Base-by-base conservation (phyloP, 2,888 invertebrate genomes). In the Crossocerus cetratus region DNA sequence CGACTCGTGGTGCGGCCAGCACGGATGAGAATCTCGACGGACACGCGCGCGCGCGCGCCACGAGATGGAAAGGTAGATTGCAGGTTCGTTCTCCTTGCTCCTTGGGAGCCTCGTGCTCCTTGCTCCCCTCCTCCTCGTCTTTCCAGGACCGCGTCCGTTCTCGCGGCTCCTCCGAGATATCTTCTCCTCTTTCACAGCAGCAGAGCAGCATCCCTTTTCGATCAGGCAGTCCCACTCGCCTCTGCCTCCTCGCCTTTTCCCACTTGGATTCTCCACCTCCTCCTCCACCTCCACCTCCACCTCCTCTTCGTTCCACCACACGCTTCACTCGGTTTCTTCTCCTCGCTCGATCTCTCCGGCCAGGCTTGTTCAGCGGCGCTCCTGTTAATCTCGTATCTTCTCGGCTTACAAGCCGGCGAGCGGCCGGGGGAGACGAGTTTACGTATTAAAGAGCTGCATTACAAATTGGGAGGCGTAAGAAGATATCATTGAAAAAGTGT, bases 11-110 rank as follows among this genome's bases (percentile, higher is more conserved):
- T 43, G 68, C 32, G 32, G 61, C 71, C 56, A 67, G 78, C 82
- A 79, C 72, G 86, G 86, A 87, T 86, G 87, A 85, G 87, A 88
- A 86, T 88, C 87, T 85, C 86, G 85, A 84, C 83, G 86, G 88
- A 87, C 89, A 88, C 88, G 88, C 49, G 49, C 49, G 5, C 43
- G 88, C 88, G 89, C 87, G 86, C 88, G 88, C 88, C 87, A 86
- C 86, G 84, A 88, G 88, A 88, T 87, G 86, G 87, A 88, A 88
- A 87, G 84, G 85, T 80, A 89, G 88, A 89, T 88, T 85, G 83
- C 82, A 75, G 71, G 81, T 74, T 77, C 76, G 74, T 75, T 72
- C 81, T 76, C 72, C 77, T 74, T 76, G 43, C 78, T 65, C 76
- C 72, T 72, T 72, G 66, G 71, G 75, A 76, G 76, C 75, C 76